Percentiles rank a stretch among this genome's conserved stretches.
Evolutionary conservation across 2,888 invertebrate species (phyloP).

Genomic region (Torymus texanus): DNA sequence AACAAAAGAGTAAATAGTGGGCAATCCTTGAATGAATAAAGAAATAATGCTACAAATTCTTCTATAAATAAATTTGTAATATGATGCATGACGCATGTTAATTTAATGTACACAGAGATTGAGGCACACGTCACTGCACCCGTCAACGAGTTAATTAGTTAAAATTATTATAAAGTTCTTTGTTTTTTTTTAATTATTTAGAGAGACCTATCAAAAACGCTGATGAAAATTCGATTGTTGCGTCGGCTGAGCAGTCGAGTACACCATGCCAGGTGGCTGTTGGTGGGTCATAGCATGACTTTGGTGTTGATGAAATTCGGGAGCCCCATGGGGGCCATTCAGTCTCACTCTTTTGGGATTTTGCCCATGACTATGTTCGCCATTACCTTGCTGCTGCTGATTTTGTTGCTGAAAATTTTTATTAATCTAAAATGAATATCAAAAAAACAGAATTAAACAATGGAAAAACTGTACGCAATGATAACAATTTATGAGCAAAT

Average conservation of each 20-base stretch:
- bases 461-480: conserved; percentile 12
- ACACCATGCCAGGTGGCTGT: conserved; percentile 73
- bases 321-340: conserved; percentile 77
- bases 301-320: conserved; percentile 74
- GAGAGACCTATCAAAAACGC: conserved; percentile 66
- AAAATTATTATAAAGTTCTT: conserved; percentile 43
- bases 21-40: conserved; percentile 17
- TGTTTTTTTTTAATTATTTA: conserved; percentile 41
- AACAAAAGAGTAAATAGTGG: conserved; percentile 27
- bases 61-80: conserved; percentile 54
- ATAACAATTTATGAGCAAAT: too few species aligned
- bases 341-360: conserved; percentile 82
- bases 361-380: conserved; percentile 77
- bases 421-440: conserved; percentile 47
- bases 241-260: conserved; percentile 72
- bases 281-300: conserved; percentile 73
- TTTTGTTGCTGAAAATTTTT: conserved; percentile 68
- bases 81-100: conserved; percentile 44
- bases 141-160: conserved; percentile 44
- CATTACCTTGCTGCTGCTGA: conserved; percentile 74
- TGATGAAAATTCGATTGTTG: conserved; percentile 74
- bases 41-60: conserved; percentile 33
- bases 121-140: conserved; percentile 42
- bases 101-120: conserved; percentile 48
- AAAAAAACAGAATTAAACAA: conserved; percentile 36